phyloP scores from a whole-genome alignment of 2,797 vertebrate species.

The Sarcophilus harrisii region DNA sequence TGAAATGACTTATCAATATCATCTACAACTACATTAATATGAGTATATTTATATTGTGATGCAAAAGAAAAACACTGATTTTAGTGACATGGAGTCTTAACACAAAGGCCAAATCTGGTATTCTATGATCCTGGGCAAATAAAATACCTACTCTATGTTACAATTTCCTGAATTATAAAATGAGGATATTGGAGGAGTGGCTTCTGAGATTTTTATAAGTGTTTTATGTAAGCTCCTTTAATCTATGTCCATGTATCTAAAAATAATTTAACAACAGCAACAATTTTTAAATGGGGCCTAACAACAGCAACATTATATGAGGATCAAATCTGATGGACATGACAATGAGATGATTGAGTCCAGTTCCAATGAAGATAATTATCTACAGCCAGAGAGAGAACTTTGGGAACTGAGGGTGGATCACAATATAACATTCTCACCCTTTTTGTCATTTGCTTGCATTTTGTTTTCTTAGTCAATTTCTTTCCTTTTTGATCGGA shows the following conservation, averaged over 20 bases:
- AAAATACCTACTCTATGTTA: background rate
- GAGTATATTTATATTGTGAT: background rate
- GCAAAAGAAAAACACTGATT: no score
- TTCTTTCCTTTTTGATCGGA: no score
- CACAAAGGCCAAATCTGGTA: background rate
- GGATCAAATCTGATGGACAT: no score
- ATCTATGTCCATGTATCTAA: background rate
- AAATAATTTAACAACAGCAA: background rate
- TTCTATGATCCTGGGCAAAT: background rate
- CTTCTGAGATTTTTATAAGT: background rate
- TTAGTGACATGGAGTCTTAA: background rate
- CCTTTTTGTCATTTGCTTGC: no score
- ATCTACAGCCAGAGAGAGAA: no score
- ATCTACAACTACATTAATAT: background rate
- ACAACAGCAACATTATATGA: no score
- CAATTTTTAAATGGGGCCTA: background rate
- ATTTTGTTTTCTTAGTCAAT: no score
- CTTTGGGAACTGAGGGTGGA: no score
- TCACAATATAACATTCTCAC: no score
- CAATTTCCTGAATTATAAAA: background rate
- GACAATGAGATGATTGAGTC: no score
- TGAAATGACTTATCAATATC: background rate
- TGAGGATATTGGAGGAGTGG: rapidly evolving
- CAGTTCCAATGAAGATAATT: no score
- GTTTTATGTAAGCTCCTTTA: background rate